These are phyloP conservation scores for Papilio xuthus DNA, from an alignment of 1,140 invertebrate genomes.

Conservation along the genomic window DNA sequence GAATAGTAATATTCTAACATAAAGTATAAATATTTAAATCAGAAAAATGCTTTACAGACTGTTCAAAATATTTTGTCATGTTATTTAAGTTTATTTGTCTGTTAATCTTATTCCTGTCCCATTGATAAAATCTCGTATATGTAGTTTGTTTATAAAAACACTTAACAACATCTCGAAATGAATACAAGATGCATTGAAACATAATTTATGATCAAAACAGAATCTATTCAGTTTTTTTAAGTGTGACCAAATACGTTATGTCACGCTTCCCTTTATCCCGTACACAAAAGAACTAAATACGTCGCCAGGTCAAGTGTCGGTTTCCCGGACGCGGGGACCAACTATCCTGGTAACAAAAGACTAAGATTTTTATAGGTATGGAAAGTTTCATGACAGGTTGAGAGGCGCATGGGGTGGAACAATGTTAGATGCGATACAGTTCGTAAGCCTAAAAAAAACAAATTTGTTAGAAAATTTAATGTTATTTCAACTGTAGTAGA, in stretches of 20 bases:
- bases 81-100: background rate
- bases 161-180: constrained; percentile 1
- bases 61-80: background rate
- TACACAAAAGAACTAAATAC: constrained; percentile 72
- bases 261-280: constrained; percentile 67
- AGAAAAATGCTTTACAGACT: background rate
- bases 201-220: constrained; percentile 61
- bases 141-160: background rate
- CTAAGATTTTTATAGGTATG: constrained; percentile 54
- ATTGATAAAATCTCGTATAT: constrained; percentile 18
- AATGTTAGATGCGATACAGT: constrained; percentile 36
- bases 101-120: background rate
- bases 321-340: constrained; percentile 65
- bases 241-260: constrained; percentile 55
- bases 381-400: constrained; percentile 59
- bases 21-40: too few species aligned
- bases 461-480: background rate
- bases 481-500: background rate
- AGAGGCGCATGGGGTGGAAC: constrained; percentile 44
- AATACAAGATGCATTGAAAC: constrained; percentile 39
- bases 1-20: too few species aligned
- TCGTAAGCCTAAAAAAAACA: constrained; percentile 29
- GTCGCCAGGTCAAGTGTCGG: constrained; percentile 72
- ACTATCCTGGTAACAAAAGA: constrained; percentile 60
- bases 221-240: constrained; percentile 62